A percentile compares a stretch with the other conserved stretches of the same genome.
These are phyloP conservation scores for Solenopsis fugax DNA, from an alignment of 1,140 invertebrate species.

Conservation along the genomic window DNA sequence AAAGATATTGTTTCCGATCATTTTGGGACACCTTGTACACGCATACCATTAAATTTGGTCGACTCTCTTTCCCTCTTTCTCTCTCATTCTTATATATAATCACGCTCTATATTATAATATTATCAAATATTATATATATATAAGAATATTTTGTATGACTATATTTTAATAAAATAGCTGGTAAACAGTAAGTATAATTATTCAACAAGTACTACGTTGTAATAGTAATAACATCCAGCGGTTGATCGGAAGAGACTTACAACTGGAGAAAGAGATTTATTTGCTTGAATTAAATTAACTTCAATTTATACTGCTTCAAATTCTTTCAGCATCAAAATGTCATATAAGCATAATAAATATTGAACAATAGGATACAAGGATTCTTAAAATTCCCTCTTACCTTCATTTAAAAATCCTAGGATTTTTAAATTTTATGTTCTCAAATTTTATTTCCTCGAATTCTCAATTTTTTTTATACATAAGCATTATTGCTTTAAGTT, in stretches of 20 bases:
- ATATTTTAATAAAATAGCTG: slow-evolving; percentile 81
- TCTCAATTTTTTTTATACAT: slow-evolving; percentile 1
- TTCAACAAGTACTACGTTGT: slow-evolving; percentile 82
- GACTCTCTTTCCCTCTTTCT: slow-evolving; percentile 57
- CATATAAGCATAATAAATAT: slow-evolving; percentile 7
- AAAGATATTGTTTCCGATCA: background rate
- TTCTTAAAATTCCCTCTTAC: background rate
- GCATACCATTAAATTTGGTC: slow-evolving; percentile 75
- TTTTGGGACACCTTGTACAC: slow-evolving; percentile 42
- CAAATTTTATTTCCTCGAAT: background rate
- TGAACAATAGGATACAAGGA: background rate
- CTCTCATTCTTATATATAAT: slow-evolving; percentile 59
- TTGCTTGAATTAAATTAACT: slow-evolving; percentile 42
- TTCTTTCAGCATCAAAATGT: background rate
- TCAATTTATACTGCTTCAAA: slow-evolving; percentile 3
- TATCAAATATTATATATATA: slow-evolving; percentile 77
- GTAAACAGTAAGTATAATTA: slow-evolving; percentile 85
- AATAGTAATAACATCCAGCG: slow-evolving; percentile 82
- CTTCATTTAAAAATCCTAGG: background rate
- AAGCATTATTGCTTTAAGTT: slow-evolving; percentile 5
- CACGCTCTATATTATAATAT: slow-evolving; percentile 73
- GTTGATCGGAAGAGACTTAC: slow-evolving; percentile 65
- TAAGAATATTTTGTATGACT: slow-evolving; percentile 83
- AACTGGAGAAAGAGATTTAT: slow-evolving; percentile 18
- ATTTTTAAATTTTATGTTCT: background rate